Percentiles rank a stretch among this genome's conserved stretches.
Conservation (phyloP, 2,113 vertebrate genomes). For the Carassius carassius region DNA sequence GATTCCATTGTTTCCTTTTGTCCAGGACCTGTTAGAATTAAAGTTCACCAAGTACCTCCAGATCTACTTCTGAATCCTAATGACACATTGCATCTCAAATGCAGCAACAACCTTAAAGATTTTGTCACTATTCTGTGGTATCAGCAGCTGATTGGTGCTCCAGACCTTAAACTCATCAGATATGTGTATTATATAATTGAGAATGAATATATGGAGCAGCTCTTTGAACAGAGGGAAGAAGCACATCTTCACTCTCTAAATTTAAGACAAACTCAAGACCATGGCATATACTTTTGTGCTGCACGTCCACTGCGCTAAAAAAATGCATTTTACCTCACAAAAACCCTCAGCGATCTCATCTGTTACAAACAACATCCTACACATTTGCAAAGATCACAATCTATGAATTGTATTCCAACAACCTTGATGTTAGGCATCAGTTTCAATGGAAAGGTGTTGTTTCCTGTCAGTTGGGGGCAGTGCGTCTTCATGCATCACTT, state of each 20-base stretch:
- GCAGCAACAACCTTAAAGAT: slow-evolving; percentile 9
- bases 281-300: slow-evolving; percentile 47
- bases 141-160: not conserved
- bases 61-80: not conserved
- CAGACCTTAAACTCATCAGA: slow-evolving; percentile 44
- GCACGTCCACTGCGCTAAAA: slow-evolving; percentile 5
- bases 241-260: not conserved
- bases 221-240: too few species aligned
- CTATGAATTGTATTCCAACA: not conserved
- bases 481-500: not conserved
- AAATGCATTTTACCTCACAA: slow-evolving; percentile 2
- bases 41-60: not conserved
- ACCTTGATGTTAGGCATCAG: not conserved
- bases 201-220: not conserved
- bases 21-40: not conserved
- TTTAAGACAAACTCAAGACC: slow-evolving; percentile 20
- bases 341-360: not conserved
- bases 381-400: not conserved
- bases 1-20: not conserved
- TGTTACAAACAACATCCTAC: not conserved
- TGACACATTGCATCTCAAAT: slow-evolving; percentile 3
- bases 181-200: slow-evolving; percentile 32
- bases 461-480: slow-evolving; percentile 25
- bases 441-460: not conserved
- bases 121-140: slow-evolving; percentile 48